Evolutionary conservation across 2,797 vertebrate species (phyloP).

Genomic region (Salmo trutta): DNA sequence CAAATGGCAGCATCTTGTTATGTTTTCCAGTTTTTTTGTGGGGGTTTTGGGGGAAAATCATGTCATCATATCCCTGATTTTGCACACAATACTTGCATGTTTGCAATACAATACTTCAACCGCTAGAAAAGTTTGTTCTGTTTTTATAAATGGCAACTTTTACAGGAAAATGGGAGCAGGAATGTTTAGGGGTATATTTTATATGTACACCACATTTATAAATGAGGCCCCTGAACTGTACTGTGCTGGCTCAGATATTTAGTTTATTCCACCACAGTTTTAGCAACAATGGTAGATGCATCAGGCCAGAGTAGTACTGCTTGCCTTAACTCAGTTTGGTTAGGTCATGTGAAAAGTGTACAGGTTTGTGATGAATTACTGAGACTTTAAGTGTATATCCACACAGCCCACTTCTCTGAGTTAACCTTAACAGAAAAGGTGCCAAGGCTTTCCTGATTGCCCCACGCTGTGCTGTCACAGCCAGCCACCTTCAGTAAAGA

Average conservation of each 20-base stretch:
- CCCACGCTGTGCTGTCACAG: slow-evolving; percentile 45
- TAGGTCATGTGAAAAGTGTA: neutral
- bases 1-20: too few species aligned
- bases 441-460: slow-evolving; percentile 35
- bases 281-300: neutral
- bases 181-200: too few species aligned
- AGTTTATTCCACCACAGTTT: neutral
- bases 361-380: slow-evolving; percentile 36
- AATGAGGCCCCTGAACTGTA: neutral
- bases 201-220: too few species aligned
- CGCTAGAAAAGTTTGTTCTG: too few species aligned
- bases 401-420: neutral
- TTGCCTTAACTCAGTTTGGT: neutral
- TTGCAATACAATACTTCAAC: too few species aligned
- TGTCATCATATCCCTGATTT: too few species aligned
- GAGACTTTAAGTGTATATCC: slow-evolving; percentile 30
- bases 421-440: slow-evolving; percentile 16
- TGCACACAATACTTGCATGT: too few species aligned
- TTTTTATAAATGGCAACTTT: too few species aligned
- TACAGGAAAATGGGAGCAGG: too few species aligned
- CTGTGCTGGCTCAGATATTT: neutral
- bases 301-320: neutral
- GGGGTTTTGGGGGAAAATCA: too few species aligned
- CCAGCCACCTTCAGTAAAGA: slow-evolving; percentile 45
- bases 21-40: too few species aligned